Percentiles rank a stretch among this genome's conserved stretches.
Evolutionary conservation across 1,140 invertebrate genomes (phyloP).

Genomic region (Cardiocondyla obscurior): DNA sequence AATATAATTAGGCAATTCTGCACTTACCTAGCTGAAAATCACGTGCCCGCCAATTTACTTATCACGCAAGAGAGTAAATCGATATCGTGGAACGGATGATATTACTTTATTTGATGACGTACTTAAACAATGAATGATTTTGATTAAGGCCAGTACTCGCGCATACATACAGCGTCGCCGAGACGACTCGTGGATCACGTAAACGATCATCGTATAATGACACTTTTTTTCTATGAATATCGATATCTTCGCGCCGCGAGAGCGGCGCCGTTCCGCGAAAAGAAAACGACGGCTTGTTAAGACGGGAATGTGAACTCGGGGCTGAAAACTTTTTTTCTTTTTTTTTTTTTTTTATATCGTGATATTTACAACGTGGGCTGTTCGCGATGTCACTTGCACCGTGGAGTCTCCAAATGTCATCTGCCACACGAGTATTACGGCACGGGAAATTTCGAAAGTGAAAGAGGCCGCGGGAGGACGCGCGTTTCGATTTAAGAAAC

Average conservation of each 20-base stretch:
- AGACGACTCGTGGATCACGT: not conserved
- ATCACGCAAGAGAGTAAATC: conserved; percentile 30
- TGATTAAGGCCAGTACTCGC: conserved; percentile 55
- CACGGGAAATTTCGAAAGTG: not conserved
- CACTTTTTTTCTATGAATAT: conserved; percentile 7
- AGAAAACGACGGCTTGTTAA: not conserved
- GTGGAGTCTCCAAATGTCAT: conserved; percentile 36
- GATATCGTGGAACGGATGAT: conserved; percentile 79
- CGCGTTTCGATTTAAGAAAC: not conserved
- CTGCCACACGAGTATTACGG: conserved; percentile 26
- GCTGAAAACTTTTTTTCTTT: too few relatives aligned
- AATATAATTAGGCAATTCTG: conserved; percentile 1
- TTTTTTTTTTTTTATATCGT: conserved; percentile 44
- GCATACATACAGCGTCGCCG: conserved; percentile 30
- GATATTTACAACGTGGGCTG: conserved; percentile 67
- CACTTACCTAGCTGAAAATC: conserved; percentile 29
- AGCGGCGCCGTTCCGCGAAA: conserved; percentile 39
- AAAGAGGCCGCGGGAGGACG: not conserved
- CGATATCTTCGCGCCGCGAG: not conserved
- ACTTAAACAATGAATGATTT: conserved; percentile 79
- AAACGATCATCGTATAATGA: conserved; percentile 34
- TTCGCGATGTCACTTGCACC: conserved; percentile 10
- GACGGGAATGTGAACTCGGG: conserved; percentile 47
- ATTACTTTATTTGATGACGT: conserved; percentile 80
- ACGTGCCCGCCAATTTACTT: not conserved